Evolutionary conservation across 2,113 vertebrate species (phyloP).

Genomic region (Dasyprocta punctata): DNA sequence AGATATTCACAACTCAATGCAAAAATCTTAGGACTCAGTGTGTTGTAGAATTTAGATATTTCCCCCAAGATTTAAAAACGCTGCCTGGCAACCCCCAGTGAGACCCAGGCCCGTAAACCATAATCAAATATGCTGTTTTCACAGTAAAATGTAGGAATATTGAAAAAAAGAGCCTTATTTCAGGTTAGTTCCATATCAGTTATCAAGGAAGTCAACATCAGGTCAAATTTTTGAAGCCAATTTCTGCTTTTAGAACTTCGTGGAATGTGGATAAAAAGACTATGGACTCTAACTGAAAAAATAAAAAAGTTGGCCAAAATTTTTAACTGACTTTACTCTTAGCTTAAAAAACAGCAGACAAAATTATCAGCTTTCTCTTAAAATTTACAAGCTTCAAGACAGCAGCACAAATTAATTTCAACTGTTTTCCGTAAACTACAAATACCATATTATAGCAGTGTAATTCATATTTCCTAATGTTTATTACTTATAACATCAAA

Average conservation of each 20-base stretch:
- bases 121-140: constrained; percentile 13
- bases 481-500: constrained; percentile 12
- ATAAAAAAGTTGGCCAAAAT: neutral
- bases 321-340: neutral
- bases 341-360: constrained; percentile 11
- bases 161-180: neutral
- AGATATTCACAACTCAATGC: constrained; percentile 10
- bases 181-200: neutral
- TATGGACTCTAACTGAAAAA: neutral
- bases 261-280: neutral
- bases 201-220: neutral
- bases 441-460: neutral
- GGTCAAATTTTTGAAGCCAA: neutral
- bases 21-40: neutral
- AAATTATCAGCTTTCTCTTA: neutral
- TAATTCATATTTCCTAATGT: neutral
- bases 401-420: neutral
- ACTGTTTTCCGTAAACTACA: neutral
- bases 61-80: neutral
- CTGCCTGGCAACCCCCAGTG: neutral
- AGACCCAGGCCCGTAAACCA: neutral
- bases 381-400: constrained; percentile 31
- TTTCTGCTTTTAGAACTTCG: constrained; percentile 28
- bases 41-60: constrained; percentile 20
- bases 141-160: neutral